Conservation (phyloP, 2,888 invertebrate genomes). For the Crematogaster levior region DNA sequence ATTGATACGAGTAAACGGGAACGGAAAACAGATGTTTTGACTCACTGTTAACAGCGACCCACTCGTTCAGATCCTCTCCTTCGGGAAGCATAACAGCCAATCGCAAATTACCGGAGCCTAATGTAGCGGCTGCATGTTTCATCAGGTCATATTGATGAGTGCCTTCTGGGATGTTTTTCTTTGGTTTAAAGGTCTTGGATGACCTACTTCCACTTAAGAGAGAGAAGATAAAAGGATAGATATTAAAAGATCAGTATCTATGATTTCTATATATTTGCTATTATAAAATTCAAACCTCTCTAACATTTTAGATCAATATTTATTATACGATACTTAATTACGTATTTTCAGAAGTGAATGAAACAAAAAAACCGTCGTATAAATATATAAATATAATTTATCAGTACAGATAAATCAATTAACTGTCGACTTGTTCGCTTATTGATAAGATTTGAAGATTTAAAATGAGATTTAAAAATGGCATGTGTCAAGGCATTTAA, state of each 20-base stretch:
- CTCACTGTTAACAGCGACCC: conserved; percentile 99
- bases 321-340: background rate
- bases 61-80: conserved; percentile 99
- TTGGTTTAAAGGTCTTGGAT: conserved; percentile 99
- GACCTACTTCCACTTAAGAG: conserved; percentile 92
- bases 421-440: background rate
- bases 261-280: background rate
- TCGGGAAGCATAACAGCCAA: conserved; percentile 98
- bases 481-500: background rate
- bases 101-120: conserved; percentile 98
- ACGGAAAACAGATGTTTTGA: conserved; percentile 70
- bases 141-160: conserved; percentile 99
- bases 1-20: background rate
- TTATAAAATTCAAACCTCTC: background rate
- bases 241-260: background rate
- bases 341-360: background rate
- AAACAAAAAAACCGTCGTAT: background rate
- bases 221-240: background rate
- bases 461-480: too few species aligned
- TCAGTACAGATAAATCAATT: background rate
- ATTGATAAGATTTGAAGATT: conserved; percentile 8
- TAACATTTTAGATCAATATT: background rate
- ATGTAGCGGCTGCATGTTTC: conserved; percentile 99
- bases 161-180: conserved; percentile 99
- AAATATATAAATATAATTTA: background rate